Evolutionary conservation across 1,140 invertebrate genomes (phyloP).

Genomic region (Diuraphis noxia): DNA sequence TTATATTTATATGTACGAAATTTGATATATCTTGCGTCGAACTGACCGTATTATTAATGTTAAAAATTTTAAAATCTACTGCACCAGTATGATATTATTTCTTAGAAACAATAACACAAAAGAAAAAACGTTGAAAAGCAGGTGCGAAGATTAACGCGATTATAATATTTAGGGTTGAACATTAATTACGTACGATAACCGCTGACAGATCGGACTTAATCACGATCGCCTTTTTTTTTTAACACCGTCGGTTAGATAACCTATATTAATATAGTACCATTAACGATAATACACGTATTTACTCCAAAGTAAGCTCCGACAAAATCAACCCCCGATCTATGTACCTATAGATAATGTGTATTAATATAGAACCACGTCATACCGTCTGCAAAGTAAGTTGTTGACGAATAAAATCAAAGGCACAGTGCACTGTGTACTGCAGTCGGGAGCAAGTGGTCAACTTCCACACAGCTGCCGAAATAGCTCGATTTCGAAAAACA

Average conservation of each 20-base stretch:
- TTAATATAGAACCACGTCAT: neutral
- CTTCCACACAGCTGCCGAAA: accelerated
- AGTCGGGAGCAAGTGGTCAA: too few species aligned
- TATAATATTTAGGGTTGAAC: neutral
- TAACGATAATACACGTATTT: neutral
- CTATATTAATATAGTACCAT: neutral
- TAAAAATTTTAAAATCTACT: neutral
- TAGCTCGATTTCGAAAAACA: neutral
- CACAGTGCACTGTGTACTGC: neutral
- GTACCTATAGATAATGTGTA: neutral
- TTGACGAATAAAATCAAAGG: neutral
- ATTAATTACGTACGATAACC: neutral
- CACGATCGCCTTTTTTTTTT: neutral
- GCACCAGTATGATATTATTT: neutral
- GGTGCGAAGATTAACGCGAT: neutral
- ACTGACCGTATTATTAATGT: neutral
- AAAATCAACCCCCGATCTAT: neutral
- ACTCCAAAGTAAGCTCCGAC: neutral
- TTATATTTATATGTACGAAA: neutral
- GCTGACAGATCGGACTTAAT: neutral
- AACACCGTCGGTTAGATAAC: neutral
- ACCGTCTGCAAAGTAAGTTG: neutral
- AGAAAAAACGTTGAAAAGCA: neutral
- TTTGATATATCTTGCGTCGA: neutral
- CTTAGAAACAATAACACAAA: neutral